Percentiles rank a stretch among this genome's conserved stretches.
Conservation (phyloP, 2,888 invertebrate genomes). For the Pterostichus niger region DNA sequence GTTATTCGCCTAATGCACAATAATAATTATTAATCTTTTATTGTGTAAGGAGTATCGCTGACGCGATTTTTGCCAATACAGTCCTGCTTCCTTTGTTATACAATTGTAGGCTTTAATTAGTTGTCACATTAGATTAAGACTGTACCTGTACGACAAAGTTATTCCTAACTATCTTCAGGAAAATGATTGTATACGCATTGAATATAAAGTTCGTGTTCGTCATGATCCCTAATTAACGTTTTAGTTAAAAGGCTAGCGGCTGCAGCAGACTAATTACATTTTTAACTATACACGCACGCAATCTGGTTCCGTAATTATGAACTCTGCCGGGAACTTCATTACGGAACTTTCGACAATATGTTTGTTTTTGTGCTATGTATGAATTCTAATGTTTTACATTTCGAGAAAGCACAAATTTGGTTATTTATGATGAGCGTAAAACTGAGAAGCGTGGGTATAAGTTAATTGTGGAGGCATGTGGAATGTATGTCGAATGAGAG, state of each 20-base stretch:
- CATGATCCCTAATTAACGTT: constrained; percentile 58
- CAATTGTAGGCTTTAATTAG: not conserved
- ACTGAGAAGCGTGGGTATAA: too few species aligned
- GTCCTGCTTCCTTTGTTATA: not conserved
- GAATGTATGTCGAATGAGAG: too few species aligned
- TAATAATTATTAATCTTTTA: too few species aligned
- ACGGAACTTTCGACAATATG: constrained; percentile 40
- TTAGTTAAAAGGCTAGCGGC: constrained; percentile 57
- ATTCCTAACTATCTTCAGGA: not conserved
- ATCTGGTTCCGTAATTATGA: constrained; percentile 37
- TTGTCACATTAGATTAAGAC: not conserved
- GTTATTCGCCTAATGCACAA: too few species aligned
- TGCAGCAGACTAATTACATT: constrained; percentile 56
- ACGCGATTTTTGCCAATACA: not conserved
- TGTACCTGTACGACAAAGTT: not conserved
- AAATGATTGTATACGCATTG: constrained; percentile 19
- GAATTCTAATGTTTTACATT: too few species aligned
- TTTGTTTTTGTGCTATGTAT: not conserved
- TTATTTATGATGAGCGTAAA: too few species aligned
- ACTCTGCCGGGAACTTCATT: constrained; percentile 28
- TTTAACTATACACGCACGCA: constrained; percentile 53
- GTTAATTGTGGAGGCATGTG: too few species aligned
- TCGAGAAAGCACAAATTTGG: too few species aligned
- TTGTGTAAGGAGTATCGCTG: not conserved
- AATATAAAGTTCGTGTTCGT: constrained; percentile 30